Base-by-base conservation (phyloP, 2,888 invertebrate species). In the Phytoseiulus persimilis region DNA sequence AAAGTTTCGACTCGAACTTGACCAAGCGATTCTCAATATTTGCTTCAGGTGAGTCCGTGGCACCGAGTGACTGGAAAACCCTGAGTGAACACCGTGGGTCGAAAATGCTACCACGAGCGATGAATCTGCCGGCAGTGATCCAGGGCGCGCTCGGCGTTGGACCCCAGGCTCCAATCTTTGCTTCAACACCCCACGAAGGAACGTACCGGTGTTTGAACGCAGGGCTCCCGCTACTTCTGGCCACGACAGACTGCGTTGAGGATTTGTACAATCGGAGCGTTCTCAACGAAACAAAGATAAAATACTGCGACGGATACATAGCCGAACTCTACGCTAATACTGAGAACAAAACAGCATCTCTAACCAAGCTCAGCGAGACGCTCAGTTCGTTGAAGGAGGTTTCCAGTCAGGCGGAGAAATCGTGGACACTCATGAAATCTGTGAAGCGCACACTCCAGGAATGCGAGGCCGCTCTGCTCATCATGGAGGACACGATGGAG, bases 401-500 rank as follows among this genome's bases (percentile, higher is more conserved):
- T 87, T 39, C 32, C 31, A 32, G 31, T 11, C 87, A 87, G 87
- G 32, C 31, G 39, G 87, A 33, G 5, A 87, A 87, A 32, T 33
- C 87, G 28, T 28, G 45, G 45, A n/a, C 23, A 28, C 87, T 87
- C 32, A 33, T 87, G 39, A 45, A 33, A 87, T 11, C 32, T 23
- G 87, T 87, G n/a, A 65, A 65, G 18, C 65, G 65, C 65, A 65
- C 65, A 32, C 87, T 87, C 5, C 39, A 45, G 32, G 87, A 87
- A n/a, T 87, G 87, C 87, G 87, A 33, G 9, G 87, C 87, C 28
- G 87, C 87, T 5, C 28, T 87, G 87, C 33, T 87, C n/a, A 87
- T 87, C 32, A 87, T 87, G 87, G 87, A 87, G n/a, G 87, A 87
- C 23, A 87, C 87, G 39, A 87, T 33, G 33, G 87, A 87, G 45